Evolutionary conservation across 2,888 invertebrate species (phyloP), one percentile per base, ranked within the genome.

Genomic region (Ommatoiulus sabulosus): DNA sequence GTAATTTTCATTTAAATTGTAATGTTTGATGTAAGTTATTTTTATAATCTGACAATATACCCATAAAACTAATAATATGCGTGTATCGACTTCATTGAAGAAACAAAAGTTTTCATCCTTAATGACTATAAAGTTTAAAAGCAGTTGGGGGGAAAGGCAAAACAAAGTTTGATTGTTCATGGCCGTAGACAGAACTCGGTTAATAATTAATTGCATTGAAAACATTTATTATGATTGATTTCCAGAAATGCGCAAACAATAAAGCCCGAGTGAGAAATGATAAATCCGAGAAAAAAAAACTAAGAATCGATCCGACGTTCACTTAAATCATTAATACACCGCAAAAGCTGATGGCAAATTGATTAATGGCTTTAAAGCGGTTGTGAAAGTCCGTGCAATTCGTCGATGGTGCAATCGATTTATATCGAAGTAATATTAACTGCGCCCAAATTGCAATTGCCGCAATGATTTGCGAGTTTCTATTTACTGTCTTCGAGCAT

Each of bases 231-330:
- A 35, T 80, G 80, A 80, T 80, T 80, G 80, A 80, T 80, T 80
- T 80, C 80, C 80, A 43, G 80, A 80, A 80, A 80, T 80, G 80
- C 80, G 8, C 72, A 72, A 80, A 80, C 80, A 80, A 80, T 80
- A 80, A 15, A 80, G 80, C 15, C 35, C 35, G 12, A 80, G 80
- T 80, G 80, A 35, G 35, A 80, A 80, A 80, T 80, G 80, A 80
- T 80, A 80, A 80, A 80, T 80, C 35, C 2, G 35, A 52, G 12
- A 52, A 35, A 80, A 35, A 80, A 35, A 35, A 24, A 10, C 35
- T 35, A 35, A 35, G 35, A 35, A 80, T 80, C 80, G 24, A 80
- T 80, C 15, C 80, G 12, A 8, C 24, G 10, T 12, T 15, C 35
- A 35, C 80, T 80, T 35, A 80, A 35, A 80, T 35, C 80, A 35